Conservation (phyloP, 1,140 invertebrate genomes). For the Medauroidea extradentata region DNA sequence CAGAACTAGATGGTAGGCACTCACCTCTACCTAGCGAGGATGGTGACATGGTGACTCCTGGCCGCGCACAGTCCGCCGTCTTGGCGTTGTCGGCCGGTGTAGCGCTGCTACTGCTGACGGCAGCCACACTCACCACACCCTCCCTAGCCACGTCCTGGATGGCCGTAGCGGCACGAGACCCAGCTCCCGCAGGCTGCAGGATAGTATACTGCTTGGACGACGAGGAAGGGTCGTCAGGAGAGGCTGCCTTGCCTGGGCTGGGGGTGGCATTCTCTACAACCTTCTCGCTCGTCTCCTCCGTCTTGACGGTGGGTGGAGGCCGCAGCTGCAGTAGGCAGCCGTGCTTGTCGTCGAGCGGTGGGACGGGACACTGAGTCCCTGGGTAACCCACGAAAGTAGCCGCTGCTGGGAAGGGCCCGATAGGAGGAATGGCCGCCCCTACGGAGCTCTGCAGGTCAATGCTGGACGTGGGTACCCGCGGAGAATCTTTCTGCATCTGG, state of each 20-base stretch:
- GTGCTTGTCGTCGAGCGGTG: slow-evolving; percentile 43
- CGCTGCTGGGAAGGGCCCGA: slow-evolving; percentile 57
- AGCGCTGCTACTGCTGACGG: slow-evolving; percentile 51
- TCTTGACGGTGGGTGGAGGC: slow-evolving; percentile 21
- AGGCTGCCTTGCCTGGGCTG: slow-evolving; percentile 34
- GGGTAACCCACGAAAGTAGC: slow-evolving; percentile 61
- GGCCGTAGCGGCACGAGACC: slow-evolving; percentile 69
- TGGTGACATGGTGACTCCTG: slow-evolving; percentile 58
- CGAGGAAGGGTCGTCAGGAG: slow-evolving; percentile 50
- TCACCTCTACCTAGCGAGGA: slow-evolving; percentile 70
- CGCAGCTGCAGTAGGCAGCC: slow-evolving; percentile 45
- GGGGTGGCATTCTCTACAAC: background rate
- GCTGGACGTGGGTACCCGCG: background rate
- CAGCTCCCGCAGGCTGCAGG: slow-evolving; percentile 69
- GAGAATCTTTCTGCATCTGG: background rate
- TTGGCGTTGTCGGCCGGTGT: slow-evolving; percentile 38
- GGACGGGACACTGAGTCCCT: slow-evolving; percentile 27
- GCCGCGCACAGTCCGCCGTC: slow-evolving; percentile 37
- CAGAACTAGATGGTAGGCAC: slow-evolving; percentile 26
- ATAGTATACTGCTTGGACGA: slow-evolving; percentile 70
- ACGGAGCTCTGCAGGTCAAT: slow-evolving; percentile 36
- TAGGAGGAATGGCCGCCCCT: slow-evolving; percentile 38
- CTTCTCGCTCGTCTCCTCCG: background rate
- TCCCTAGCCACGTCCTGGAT: slow-evolving; percentile 68
- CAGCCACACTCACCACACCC: slow-evolving; percentile 57